Conservation (phyloP, 2,888 invertebrate genomes). For the Caenorhabditis sp. region DNA sequence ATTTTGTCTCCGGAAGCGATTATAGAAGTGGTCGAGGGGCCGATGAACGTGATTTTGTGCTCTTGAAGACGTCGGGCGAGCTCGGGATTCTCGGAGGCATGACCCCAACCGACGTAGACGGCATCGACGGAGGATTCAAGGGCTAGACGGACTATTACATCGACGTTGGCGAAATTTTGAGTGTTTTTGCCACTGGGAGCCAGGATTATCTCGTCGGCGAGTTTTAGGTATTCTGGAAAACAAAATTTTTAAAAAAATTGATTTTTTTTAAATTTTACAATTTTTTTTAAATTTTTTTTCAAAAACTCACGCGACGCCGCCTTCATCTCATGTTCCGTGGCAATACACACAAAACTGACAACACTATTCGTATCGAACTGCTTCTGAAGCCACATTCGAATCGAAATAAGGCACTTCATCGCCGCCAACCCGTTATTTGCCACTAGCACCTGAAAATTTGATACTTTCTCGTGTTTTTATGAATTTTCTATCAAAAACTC, state of each 20-base stretch:
- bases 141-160: constrained; percentile 96
- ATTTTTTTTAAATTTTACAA: background rate
- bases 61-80: constrained; percentile 95
- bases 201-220: constrained; percentile 98
- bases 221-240: constrained; percentile 94
- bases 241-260: background rate
- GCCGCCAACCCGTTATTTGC: constrained; percentile 64
- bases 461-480: background rate
- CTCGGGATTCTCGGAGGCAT: constrained; percentile 99
- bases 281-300: constrained; percentile 13
- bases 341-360: constrained; percentile 56
- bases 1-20: constrained; percentile 99
- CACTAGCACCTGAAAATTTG: constrained; percentile 55
- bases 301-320: constrained; percentile 45
- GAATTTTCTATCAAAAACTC: background rate
- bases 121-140: constrained; percentile 86
- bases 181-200: constrained; percentile 98
- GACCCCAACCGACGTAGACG: constrained; percentile 99
- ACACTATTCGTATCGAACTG: constrained; percentile 23
- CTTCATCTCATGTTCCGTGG: constrained; percentile 54
- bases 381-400: constrained; percentile 53
- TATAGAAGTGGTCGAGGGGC: constrained; percentile 93
- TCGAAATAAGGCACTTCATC: constrained; percentile 56
- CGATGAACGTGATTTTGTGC: constrained; percentile 94
- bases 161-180: constrained; percentile 99